Base-by-base conservation (phyloP, 2,113 vertebrate genomes). In the Phyllopteryx taeniolatus region DNA sequence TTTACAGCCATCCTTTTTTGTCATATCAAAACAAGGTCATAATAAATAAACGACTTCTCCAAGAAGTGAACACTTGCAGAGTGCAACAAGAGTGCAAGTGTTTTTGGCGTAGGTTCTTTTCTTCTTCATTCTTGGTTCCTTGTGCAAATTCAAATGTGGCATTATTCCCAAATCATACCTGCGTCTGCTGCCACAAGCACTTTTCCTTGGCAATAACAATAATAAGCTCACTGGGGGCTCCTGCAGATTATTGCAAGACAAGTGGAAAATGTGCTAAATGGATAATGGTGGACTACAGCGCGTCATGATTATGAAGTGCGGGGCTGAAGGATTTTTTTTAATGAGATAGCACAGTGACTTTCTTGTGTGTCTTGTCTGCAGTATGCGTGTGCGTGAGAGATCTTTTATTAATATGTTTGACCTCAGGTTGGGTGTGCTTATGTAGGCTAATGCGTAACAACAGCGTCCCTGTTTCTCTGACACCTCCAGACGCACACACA, bases 321-420 rank as follows among this genome's bases (percentile, higher is more conserved):
- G 79, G 76, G 82, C 83, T 77, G 91, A 86, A 86, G 91, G 91
- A 95, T 95, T 95, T 39, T 39, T 39, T 87, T 86, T 91, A 93
- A 94, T 95, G 93, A 94, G 93, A 91, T 93, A 89, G 73, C 27
- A 91, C 27, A 31, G 13, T 13, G 27, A 92, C 91, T 93, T 87
- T 93, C 60, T 78, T 27, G 27, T 27, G 27, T 27, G 43, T 44
- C 8, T 2, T 49, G 47, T 49, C 63, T 76, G 70, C 70, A 44
- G 20, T 70, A n/a, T 43, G 53, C n/a, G 19, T 72, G 35, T 67
- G 92, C 89, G 92, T 92, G 92, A 92, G 91, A 92, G 92, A 96
- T 95, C 94, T 94, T 91, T 93, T 95, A 96, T 97, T 96, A 95
- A 98, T 98, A 94, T 92, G 89, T 95, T 94, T 96, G 95, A 98